A percentile compares a stretch with the other conserved stretches of the same genome.
Evolutionary conservation across 37 sponge, comb jelly and placozoan genomes (phyloP).

Genomic region (Oscarella lobularis): DNA sequence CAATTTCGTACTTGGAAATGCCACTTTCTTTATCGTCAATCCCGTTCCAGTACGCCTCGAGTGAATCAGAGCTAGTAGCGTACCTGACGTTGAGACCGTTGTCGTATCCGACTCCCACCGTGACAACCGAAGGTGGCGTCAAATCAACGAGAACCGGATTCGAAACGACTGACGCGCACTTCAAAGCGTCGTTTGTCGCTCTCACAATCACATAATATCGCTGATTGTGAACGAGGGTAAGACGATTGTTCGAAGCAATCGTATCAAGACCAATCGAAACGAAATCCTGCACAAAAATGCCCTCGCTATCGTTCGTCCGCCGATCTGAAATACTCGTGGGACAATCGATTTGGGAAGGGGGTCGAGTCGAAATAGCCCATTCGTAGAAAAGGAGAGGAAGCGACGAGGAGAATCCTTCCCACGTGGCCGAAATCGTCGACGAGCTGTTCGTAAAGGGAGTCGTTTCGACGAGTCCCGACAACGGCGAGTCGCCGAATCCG

Average conservation of each 20-base stretch:
- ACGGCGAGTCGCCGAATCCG: neutral
- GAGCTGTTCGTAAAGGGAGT: conserved; percentile 25
- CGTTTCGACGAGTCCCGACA: conserved; percentile 19
- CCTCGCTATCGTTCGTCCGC: neutral
- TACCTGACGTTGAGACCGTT: neutral
- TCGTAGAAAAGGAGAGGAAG: neutral
- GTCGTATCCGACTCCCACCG: neutral
- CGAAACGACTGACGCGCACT: neutral
- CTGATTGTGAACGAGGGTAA: neutral
- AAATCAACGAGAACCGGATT: neutral
- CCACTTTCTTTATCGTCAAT: neutral
- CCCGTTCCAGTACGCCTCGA: neutral
- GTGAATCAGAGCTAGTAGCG: neutral
- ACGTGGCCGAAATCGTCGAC: conserved; percentile 11
- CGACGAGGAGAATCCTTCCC: neutral
- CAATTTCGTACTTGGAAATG: neutral
- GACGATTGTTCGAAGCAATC: neutral
- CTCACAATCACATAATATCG: neutral
- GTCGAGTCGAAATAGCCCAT: neutral
- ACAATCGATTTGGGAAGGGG: neutral
- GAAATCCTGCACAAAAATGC: neutral
- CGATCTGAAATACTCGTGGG: neutral
- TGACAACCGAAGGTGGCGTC: neutral
- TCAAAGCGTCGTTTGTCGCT: neutral
- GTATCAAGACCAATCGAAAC: neutral